Evolutionary conservation across 2,113 vertebrate genomes (phyloP), one percentile per base, ranked within the genome.

Genomic region (Alligator sinensis): DNA sequence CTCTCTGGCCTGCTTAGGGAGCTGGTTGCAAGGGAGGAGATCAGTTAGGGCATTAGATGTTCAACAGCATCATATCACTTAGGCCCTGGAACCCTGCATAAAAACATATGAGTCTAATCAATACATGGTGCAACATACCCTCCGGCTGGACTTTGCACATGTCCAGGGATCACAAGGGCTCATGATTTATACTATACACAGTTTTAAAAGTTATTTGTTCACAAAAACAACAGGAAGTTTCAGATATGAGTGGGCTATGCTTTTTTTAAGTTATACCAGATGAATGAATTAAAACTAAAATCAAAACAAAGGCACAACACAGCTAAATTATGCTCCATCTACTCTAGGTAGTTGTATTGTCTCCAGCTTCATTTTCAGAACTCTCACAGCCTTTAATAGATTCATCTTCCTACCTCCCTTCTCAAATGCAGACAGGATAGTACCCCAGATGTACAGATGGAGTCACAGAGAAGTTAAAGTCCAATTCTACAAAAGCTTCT

Each of bases 1-100:
- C 87, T 64, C 75, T 93, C 77, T 81, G 62, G 92, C 90, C 87
- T 92, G 91, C 13, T 22, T 25, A 25, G 24, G 82, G 90, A 89
- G 30, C 77, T 84, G 94, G 80, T 89, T 92, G 86, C 63, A 84
- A 55, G 64, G 87, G 60, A 87, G 85, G 62, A 63, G 10, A 27
- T 47, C 47, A 47, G 47, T 9, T 47, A 9, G 47, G 47, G 47
- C 47, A 47, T 47, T 47, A 47, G 47, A 47, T 47, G 47, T 47
- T 47, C 47, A 47, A 9, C 47, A 47, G 47, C 47, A 47, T 47
- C 47, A 47, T 47, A 47, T 47, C 47, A 47, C 47, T 47, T 47
- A 47, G 47, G 7, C 47, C 79, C 63, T 0, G 0, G 80, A 91
- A 61, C 16, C 61, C 68, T 74, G 62, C 55, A 82, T 55, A 77